Evolutionary conservation across 2,888 invertebrate genomes (phyloP).

Genomic region (Spisula solida): DNA sequence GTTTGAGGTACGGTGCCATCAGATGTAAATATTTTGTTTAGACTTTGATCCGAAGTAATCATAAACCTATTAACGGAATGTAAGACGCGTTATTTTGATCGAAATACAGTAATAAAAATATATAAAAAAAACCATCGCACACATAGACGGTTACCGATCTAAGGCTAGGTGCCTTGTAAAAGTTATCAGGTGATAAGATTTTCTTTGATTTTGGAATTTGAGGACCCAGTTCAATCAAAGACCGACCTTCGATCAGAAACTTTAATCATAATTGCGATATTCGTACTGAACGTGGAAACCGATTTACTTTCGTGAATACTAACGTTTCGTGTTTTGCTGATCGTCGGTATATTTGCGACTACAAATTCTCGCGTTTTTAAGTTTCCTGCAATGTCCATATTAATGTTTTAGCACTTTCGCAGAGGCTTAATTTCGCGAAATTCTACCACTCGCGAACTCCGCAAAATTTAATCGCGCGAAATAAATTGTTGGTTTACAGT

Average conservation of each 20-base stretch:
- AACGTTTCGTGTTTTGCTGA: no score
- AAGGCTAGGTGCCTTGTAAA: constrained; percentile 28
- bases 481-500: no score
- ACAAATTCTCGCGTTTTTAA: no score
- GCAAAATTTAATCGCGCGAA: no score
- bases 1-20: constrained; percentile 33
- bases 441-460: no score
- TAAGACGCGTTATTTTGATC: constrained; percentile 47
- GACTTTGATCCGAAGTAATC: constrained; percentile 47
- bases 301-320: no score
- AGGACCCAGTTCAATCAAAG: constrained; percentile 44
- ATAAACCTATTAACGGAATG: constrained; percentile 51
- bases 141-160: constrained; percentile 19
- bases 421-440: no score
- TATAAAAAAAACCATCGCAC: constrained; percentile 25
- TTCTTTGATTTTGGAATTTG: constrained; percentile 39
- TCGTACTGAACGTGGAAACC: no score
- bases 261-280: neutral
- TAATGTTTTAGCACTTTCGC: no score
- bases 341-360: no score
- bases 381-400: no score
- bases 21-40: constrained; percentile 33
- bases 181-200: constrained; percentile 36
- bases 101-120: constrained; percentile 42
- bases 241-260: neutral